Percentiles rank a stretch among this genome's conserved stretches.
phyloP scores from a whole-genome alignment of 2,888 invertebrate species.

The Terebella lapidaria region DNA sequence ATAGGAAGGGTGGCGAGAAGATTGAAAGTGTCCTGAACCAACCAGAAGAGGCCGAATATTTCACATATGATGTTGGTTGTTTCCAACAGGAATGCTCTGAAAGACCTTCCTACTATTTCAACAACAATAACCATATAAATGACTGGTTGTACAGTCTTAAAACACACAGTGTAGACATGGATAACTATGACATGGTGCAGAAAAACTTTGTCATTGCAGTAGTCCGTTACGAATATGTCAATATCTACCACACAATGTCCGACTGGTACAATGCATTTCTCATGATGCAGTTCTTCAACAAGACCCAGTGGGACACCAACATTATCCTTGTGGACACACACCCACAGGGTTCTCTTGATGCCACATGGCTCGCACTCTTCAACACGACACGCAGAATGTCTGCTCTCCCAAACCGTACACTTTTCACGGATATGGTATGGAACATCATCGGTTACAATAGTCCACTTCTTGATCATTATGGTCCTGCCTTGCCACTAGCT shows the following conservation, averaged over 20 bases:
- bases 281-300: slow-evolving; percentile 26
- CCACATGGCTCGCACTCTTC: slow-evolving; percentile 42
- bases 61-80: slow-evolving; percentile 20
- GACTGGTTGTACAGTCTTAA: slow-evolving; percentile 16
- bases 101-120: slow-evolving; percentile 22
- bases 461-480: slow-evolving; percentile 33
- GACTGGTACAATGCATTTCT: slow-evolving; percentile 29
- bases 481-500: slow-evolving; percentile 31
- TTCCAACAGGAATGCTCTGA: slow-evolving; percentile 18
- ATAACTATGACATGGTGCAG: not conserved
- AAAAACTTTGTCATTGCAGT: slow-evolving; percentile 22
- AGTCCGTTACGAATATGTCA: slow-evolving; percentile 24
- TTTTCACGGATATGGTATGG: slow-evolving; percentile 34
- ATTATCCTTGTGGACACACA: slow-evolving; percentile 46
- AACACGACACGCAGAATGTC: slow-evolving; percentile 33
- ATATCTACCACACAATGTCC: slow-evolving; percentile 28
- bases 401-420: slow-evolving; percentile 25
- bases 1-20: slow-evolving; percentile 24
- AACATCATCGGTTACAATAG: slow-evolving; percentile 43
- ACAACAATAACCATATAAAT: slow-evolving; percentile 24
- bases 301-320: slow-evolving; percentile 24
- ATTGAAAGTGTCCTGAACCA: slow-evolving; percentile 27
- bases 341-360: slow-evolving; percentile 41
- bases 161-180: not conserved
- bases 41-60: slow-evolving; percentile 26